phyloP scores from a whole-genome alignment of 2,888 invertebrate species.

The Sarcophaga subvicina region DNA sequence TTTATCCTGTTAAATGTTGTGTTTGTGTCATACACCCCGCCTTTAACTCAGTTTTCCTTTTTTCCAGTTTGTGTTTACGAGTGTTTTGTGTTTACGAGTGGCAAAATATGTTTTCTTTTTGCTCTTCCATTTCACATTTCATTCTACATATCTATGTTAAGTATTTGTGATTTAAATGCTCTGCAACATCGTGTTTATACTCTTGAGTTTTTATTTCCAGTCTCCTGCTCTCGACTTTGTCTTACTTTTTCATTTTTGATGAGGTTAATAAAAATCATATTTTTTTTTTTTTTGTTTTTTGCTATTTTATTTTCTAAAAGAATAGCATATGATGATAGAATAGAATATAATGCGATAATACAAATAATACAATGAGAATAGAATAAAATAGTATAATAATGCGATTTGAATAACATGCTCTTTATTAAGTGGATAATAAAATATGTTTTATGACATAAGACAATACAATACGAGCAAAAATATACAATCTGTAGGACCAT shows the following conservation, averaged over 20 bases:
- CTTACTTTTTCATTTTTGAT: slow-evolving; percentile 1
- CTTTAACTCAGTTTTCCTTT: background rate
- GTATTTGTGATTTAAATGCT: slow-evolving; percentile 12
- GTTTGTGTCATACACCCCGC: background rate
- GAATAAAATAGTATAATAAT: background rate
- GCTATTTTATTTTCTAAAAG: slow-evolving; percentile 32
- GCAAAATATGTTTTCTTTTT: slow-evolving; percentile 5
- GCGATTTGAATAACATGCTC: slow-evolving; percentile 13
- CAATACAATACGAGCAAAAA: background rate
- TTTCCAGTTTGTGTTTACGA: background rate
- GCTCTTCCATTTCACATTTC: too few species aligned
- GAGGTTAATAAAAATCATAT: slow-evolving; percentile 55
- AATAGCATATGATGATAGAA: background rate
- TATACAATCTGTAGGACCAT: slow-evolving; percentile 1
- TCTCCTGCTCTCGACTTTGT: background rate
- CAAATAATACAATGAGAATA: too few species aligned
- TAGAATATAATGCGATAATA: background rate
- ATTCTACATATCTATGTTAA: too few species aligned
- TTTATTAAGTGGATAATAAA: slow-evolving; percentile 33
- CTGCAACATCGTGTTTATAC: background rate
- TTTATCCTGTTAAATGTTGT: background rate
- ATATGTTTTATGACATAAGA: slow-evolving; percentile 29
- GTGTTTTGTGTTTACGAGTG: background rate
- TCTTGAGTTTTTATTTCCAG: slow-evolving; percentile 9
- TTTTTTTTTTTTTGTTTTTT: slow-evolving; percentile 15